Evolutionary conservation across 2,113 vertebrate genomes (phyloP).

Genomic region (Crotalus horridus): DNA sequence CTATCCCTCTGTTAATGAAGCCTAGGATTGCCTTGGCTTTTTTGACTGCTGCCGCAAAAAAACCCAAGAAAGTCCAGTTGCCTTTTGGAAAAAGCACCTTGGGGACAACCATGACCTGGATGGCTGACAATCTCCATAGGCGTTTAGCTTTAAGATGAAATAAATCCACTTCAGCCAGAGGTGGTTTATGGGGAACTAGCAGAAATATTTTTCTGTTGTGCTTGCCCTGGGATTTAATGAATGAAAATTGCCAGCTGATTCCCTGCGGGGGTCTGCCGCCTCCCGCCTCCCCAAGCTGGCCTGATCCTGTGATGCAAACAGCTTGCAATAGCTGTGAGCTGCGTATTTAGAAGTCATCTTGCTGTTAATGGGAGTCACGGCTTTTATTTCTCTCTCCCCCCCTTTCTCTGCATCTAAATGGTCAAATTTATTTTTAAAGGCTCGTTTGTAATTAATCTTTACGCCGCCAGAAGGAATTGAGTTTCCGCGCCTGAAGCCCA

Average conservation of each 20-base stretch:
- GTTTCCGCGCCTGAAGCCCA: not conserved
- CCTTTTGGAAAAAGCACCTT: too few relatives aligned
- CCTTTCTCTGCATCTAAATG: conserved; percentile 5
- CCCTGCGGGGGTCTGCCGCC: not conserved
- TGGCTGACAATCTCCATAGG: too few relatives aligned
- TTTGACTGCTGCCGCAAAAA: too few relatives aligned
- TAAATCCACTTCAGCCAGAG: not conserved
- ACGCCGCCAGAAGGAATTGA: not conserved
- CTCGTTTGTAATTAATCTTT: conserved; percentile 10
- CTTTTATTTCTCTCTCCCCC: not conserved
- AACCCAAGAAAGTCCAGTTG: too few relatives aligned
- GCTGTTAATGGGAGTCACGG: not conserved
- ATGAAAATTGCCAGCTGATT: not conserved
- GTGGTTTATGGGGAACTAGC: too few relatives aligned
- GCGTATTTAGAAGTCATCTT: not conserved
- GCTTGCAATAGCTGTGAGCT: not conserved
- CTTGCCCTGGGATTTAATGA: not conserved
- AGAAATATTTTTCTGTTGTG: not conserved
- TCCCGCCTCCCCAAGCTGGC: not conserved
- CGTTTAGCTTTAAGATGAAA: not conserved
- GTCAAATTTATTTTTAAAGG: conserved; percentile 14
- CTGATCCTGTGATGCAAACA: not conserved
- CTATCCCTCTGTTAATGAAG: too few relatives aligned
- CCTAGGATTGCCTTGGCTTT: too few relatives aligned
- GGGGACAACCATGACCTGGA: too few relatives aligned